Evolutionary conservation across 2,888 invertebrate species (phyloP).

Genomic region (Branchellion lobata): DNA sequence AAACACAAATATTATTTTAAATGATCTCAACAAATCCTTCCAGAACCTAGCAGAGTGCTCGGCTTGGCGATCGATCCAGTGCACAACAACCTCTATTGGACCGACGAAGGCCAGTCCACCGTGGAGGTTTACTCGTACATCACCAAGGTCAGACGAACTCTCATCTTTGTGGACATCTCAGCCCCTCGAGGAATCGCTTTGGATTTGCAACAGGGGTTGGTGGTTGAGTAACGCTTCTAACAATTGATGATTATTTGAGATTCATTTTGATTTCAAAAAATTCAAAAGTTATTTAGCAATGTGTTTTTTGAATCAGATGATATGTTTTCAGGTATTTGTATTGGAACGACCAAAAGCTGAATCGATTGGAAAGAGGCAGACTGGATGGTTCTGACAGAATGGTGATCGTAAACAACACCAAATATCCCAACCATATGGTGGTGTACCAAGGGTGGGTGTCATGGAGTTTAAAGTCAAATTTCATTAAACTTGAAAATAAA

Average conservation of each 20-base stretch:
- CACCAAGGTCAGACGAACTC: slow-evolving; percentile 1
- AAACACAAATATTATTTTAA: slow-evolving; percentile 64
- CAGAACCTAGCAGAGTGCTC: not conserved
- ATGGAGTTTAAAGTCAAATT: too few species aligned
- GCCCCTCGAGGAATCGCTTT: slow-evolving; percentile 19
- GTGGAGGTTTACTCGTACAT: slow-evolving; percentile 13
- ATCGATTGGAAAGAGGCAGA: slow-evolving; percentile 4
- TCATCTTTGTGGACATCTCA: slow-evolving; percentile 1
- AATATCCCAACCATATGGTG: slow-evolving; percentile 25
- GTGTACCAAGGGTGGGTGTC: not conserved
- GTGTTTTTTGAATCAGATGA: not conserved
- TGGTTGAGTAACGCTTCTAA: not conserved
- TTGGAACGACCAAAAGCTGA: slow-evolving; percentile 24
- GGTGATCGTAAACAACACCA: slow-evolving; percentile 8
- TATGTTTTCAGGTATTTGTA: slow-evolving; percentile 26
- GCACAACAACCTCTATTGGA: slow-evolving; percentile 17
- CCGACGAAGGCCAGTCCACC: slow-evolving; percentile 11
- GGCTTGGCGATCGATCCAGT: slow-evolving; percentile 11
- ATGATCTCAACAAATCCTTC: too few species aligned
- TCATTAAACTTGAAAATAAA: slow-evolving; percentile 1
- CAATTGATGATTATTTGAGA: too few species aligned
- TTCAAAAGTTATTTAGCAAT: not conserved
- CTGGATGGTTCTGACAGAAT: slow-evolving; percentile 8
- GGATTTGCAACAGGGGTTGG: slow-evolving; percentile 5
- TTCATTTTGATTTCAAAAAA: too few species aligned